Conservation (phyloP, 1,140 invertebrate genomes). For the Papilio dardanus region DNA sequence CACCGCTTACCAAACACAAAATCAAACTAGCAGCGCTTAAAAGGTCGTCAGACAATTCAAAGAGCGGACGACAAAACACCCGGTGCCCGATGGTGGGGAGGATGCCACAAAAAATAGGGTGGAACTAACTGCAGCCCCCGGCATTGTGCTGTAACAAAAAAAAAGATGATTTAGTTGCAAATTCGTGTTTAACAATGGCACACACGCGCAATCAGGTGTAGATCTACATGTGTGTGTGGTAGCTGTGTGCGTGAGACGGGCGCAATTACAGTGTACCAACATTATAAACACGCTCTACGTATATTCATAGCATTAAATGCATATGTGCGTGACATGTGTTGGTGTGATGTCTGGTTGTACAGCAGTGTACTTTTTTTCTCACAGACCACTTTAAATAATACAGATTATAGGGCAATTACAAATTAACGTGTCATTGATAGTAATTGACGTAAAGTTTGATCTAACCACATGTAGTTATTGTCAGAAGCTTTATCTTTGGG, state of each 20-base stretch:
- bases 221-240: slow-evolving; percentile 28
- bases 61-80: slow-evolving; percentile 21
- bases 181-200: slow-evolving; percentile 36
- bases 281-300: neutral
- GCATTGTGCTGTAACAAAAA: slow-evolving; percentile 64
- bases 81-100: slow-evolving; percentile 45
- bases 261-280: neutral
- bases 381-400: slow-evolving; percentile 27
- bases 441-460: slow-evolving; percentile 15
- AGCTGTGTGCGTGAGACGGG: neutral
- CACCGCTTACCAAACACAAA: slow-evolving; percentile 24
- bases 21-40: slow-evolving; percentile 20
- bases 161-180: slow-evolving; percentile 75
- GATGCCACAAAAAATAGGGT: slow-evolving; percentile 67
- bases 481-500: neutral
- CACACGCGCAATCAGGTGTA: slow-evolving; percentile 14
- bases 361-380: slow-evolving; percentile 4
- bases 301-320: neutral
- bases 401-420: neutral
- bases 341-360: neutral
- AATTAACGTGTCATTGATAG: neutral
- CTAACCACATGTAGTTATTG: slow-evolving; percentile 9
- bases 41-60: slow-evolving; percentile 20
- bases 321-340: neutral
- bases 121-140: slow-evolving; percentile 51